Percentiles rank a stretch among this genome's conserved stretches.
phyloP scores from a whole-genome alignment of 2,888 invertebrate genomes.

The Callinectes sapidus region DNA sequence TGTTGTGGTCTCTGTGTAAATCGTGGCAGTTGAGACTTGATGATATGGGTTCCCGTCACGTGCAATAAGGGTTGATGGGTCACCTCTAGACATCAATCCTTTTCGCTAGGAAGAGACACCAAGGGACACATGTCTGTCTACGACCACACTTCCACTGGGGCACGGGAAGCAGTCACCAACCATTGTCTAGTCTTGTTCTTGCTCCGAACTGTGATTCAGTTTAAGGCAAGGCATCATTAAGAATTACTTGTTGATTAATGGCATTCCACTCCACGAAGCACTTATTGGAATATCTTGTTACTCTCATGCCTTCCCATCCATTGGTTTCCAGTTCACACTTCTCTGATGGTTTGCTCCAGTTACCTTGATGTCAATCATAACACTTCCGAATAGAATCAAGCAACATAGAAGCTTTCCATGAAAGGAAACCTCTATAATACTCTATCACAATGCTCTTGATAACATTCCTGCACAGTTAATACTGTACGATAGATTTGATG shows the following conservation, averaged over 20 bases:
- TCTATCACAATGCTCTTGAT: neutral
- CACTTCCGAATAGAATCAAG: neutral
- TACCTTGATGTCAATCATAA: neutral
- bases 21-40: neutral
- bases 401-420: neutral
- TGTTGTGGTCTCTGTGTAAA: neutral
- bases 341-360: neutral
- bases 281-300: neutral
- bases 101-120: neutral
- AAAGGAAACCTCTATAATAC: neutral
- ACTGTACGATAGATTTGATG: too few species aligned
- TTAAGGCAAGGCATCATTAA: neutral
- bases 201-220: neutral
- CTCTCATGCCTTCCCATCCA: neutral
- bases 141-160: neutral
- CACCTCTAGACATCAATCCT: too few species aligned
- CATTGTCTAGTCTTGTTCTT: neutral
- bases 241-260: neutral
- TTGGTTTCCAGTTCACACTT: neutral
- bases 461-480: too few species aligned
- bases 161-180: neutral
- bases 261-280: neutral
- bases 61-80: neutral
- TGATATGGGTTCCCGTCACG: neutral
- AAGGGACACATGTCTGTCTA: neutral